Base-by-base conservation (phyloP, 2,888 invertebrate species). In the Arge pagana region DNA sequence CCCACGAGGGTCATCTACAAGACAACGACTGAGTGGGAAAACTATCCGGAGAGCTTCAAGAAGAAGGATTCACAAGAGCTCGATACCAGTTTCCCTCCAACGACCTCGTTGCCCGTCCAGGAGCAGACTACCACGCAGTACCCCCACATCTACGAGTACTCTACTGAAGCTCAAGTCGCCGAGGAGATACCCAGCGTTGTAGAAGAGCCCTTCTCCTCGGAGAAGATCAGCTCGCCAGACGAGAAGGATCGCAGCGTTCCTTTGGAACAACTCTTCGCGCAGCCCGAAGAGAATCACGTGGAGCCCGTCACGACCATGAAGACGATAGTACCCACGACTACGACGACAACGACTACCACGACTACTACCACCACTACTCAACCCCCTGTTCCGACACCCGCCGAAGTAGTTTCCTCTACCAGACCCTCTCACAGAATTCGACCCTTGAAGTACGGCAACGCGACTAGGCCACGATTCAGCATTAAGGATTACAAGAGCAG, bases 401-500 rank as follows among this genome's bases (percentile, higher is more conserved):
- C 49, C 1, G 58, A 58, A 23, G 45, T 48, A 7, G 6, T 48
- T 35, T 54, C 60, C 11, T 33, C 61, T 2, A 33, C 65, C 0
- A 68, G 70, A 24, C 43, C 67, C 0, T 58, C 61, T 4, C 67
- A 65, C 23, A 67, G 70, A 50, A 65, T 70, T 19, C 64, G 74
- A 13, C 71, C 74, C 2, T 58, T 71, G 51, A 63, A 71, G 43
- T 71, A 67, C 48, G 71, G 71, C 6, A 75, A 83, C 50, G 63
- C 76, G 1, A 85, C 85, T 42, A 78, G 89, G 45, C 89, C 89
- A 1, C 79, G 86, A 58, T 89, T 89, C 70, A 90, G 88, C 66
- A 85, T 89, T 3, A 89, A 89, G 72, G 89, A 89, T 58, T 89
- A 89, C 69, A 84, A 85, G 66, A 87, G 82, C 60, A 79, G 87